Percentiles rank a stretch among this genome's conserved stretches.
Evolutionary conservation across 1,140 invertebrate genomes (phyloP).

Genomic region (Chrysoperla carnea): DNA sequence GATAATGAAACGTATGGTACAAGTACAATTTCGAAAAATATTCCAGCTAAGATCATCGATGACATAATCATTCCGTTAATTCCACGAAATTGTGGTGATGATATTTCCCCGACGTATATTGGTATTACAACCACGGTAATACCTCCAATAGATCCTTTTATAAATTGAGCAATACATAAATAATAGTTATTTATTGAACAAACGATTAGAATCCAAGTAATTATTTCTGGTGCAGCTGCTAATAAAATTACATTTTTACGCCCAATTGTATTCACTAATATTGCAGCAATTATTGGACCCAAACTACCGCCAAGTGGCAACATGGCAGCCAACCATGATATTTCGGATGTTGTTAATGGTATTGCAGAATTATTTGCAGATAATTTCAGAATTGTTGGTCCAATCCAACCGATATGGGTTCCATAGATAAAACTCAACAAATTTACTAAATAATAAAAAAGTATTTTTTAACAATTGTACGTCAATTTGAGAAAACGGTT

Average conservation of each 20-base stretch:
- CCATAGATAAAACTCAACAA: constrained; percentile 5
- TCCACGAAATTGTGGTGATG: constrained; percentile 47
- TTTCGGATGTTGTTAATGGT: constrained; percentile 32
- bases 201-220: constrained; percentile 40
- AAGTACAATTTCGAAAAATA: constrained; percentile 44
- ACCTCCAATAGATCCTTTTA: constrained; percentile 46
- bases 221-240: constrained; percentile 26
- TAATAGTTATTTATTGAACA: constrained; percentile 25
- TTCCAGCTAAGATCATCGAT: constrained; percentile 30
- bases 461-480: too few relatives aligned
- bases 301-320: constrained; percentile 24
- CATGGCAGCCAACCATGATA: constrained; percentile 38
- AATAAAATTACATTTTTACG: constrained; percentile 45
- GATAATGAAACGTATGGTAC: constrained; percentile 39
- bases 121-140: constrained; percentile 42
- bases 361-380: constrained; percentile 24
- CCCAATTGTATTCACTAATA: constrained; percentile 33
- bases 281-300: constrained; percentile 26
- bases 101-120: constrained; percentile 46
- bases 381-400: constrained; percentile 12
- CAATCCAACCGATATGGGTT: constrained; percentile 20
- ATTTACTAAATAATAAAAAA: too few relatives aligned
- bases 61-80: constrained; percentile 12
- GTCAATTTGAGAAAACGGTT: too few relatives aligned
- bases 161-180: constrained; percentile 20